phyloP scores from a whole-genome alignment of 2,113 vertebrate species.

The Elephantulus edwardii region DNA sequence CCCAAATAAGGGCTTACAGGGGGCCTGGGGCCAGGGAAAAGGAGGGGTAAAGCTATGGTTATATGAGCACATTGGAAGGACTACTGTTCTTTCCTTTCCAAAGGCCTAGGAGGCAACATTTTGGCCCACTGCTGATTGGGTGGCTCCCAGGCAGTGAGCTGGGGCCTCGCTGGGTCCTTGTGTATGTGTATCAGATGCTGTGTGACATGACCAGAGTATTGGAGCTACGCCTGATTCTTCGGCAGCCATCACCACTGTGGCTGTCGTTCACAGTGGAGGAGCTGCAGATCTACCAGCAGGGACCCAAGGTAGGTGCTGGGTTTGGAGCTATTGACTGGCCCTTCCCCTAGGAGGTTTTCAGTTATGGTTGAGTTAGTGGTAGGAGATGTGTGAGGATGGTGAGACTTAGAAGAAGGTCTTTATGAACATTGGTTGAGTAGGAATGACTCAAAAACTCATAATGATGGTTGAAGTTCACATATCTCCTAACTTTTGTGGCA shows the following conservation, averaged over 20 bases:
- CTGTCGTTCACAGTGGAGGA: slow-evolving; percentile 91
- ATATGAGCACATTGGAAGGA: background rate
- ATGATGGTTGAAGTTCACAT: background rate
- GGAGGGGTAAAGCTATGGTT: background rate
- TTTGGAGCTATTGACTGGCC: background rate
- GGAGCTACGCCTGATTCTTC: slow-evolving; percentile 90
- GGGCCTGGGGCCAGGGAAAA: background rate
- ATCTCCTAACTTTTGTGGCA: no score
- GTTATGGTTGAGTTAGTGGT: background rate
- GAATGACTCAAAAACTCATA: background rate
- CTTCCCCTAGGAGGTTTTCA: background rate
- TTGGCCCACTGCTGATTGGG: background rate
- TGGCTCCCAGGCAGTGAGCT: slow-evolving; percentile 35
- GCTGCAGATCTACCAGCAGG: slow-evolving; percentile 86
- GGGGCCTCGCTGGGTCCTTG: background rate
- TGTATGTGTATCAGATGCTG: slow-evolving; percentile 87
- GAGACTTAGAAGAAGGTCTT: background rate
- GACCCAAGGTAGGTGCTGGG: slow-evolving; percentile 83
- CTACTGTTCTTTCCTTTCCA: background rate
- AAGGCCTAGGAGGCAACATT: background rate
- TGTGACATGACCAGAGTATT: slow-evolving; percentile 87
- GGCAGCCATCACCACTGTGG: slow-evolving; percentile 95
- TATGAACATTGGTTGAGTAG: background rate
- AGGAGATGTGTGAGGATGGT: background rate
- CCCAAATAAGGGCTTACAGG: background rate